Evolutionary conservation across 2,113 vertebrate genomes (phyloP).

Genomic region (Eulacestoma nigropectus): DNA sequence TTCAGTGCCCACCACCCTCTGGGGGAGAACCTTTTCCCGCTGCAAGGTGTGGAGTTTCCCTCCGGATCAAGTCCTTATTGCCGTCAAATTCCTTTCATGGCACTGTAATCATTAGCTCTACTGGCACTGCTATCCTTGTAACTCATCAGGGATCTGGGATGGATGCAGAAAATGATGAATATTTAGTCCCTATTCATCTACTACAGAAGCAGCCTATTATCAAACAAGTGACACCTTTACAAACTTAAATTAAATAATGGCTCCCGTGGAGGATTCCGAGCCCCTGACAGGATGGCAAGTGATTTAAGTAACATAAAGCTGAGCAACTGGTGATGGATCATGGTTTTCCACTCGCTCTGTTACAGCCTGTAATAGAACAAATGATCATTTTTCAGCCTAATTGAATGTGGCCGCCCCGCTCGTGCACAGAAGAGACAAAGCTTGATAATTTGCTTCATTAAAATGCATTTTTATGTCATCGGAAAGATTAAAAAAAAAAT

Average conservation of each 20-base stretch:
- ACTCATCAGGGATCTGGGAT: conserved; percentile 30
- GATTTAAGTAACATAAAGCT: not conserved
- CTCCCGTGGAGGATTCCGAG: not conserved
- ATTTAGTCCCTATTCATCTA: not conserved
- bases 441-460: conserved; percentile 11
- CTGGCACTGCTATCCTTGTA: not conserved
- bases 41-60: not conserved
- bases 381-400: conserved; percentile 63
- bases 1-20: not conserved
- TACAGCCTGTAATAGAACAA: conserved; percentile 27
- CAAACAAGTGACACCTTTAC: conserved; percentile 33
- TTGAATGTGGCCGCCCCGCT: conserved; percentile 30
- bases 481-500: not conserved
- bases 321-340: conserved; percentile 17
- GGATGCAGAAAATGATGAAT: conserved; percentile 49
- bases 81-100: not conserved
- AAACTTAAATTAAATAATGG: conserved; percentile 50
- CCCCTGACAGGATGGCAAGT: not conserved
- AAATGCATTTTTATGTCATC: conserved; percentile 14
- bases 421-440: not conserved
- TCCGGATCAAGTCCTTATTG: not conserved
- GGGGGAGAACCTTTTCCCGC: not conserved
- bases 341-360: not conserved
- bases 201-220: conserved; percentile 33
- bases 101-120: not conserved